Base-by-base conservation (phyloP, 2,797 vertebrate species). In the Siniperca undulata region DNA sequence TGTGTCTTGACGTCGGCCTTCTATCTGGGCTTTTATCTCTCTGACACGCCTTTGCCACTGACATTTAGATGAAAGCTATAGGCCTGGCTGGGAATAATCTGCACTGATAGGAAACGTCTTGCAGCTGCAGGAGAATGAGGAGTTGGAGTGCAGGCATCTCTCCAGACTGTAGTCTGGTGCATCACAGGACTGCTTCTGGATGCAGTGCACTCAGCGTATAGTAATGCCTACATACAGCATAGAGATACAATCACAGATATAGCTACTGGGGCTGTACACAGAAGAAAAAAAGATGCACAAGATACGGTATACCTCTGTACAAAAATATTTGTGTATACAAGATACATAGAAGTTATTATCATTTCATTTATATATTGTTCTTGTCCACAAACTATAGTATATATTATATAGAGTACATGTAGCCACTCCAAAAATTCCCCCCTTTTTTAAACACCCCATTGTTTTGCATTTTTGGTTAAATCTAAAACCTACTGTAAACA, bases 41-140 rank as follows among this genome's bases (percentile, higher is more conserved):
- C 64, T 78, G 88, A 91, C 88, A 86, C 60, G 88, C 86, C 90
- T 91, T 77, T 76, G 73, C 84, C 76, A 60, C 91, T 93, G 92
- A 93, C 92, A 92, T 93, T 93, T 91, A 93, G 90, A 94, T 94
- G 90, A 93, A 93, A 92, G 92, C 87, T 85, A 75, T 77, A 74
- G 89, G 84, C 84, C 81, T 59, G 78, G 77, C 84, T 87, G 84
- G 81, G 89, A 92, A 90, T 87, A 86, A 93, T 92, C 88, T 88
- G 78, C 83, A 48, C 81, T 58, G 92, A 93, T 93, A 90, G 87
- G 67, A 77, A 88, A 84, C 59, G 48, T 83, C 85, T 80, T 53
- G 77, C 76, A 80, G 86, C 82, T 72, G 80, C 81, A 48, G 80
- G 69, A 84, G 86, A 77, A 81, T 77, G 81, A 83, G 68, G 71